Conservation (phyloP, 2,797 vertebrate genomes). For the Gymnopithys bicolor region DNA sequence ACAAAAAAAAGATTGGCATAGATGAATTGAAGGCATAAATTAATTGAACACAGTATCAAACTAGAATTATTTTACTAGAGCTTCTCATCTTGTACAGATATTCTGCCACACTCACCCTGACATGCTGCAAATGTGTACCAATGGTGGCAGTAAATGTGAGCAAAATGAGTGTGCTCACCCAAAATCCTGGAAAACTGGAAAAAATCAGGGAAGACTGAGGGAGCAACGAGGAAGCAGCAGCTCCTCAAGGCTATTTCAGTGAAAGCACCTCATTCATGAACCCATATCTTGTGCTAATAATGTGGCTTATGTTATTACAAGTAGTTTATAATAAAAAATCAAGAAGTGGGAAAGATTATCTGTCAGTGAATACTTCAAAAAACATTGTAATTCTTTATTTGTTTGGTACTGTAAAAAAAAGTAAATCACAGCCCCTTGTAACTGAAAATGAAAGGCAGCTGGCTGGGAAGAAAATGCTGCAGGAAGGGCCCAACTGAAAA, state of each 20-base stretch:
- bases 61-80: neutral
- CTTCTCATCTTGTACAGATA: neutral
- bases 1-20: neutral
- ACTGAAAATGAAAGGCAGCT: neutral
- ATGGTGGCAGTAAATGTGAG: neutral
- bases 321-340: neutral
- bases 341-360: neutral
- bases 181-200: neutral
- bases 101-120: neutral
- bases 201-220: neutral
- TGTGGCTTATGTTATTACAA: rapidly evolving
- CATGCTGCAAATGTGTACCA: neutral
- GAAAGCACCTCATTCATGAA: neutral
- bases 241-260: neutral
- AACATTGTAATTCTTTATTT: neutral
- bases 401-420: neutral
- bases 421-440: neutral
- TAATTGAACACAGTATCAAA: neutral
- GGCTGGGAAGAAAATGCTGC: neutral
- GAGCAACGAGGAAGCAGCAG: neutral
- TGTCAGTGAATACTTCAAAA: neutral
- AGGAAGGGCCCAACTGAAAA: neutral
- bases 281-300: neutral
- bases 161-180: neutral
- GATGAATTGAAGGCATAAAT: neutral